Base-by-base conservation (phyloP, 1,140 invertebrate species). In the Bombus impatiens region DNA sequence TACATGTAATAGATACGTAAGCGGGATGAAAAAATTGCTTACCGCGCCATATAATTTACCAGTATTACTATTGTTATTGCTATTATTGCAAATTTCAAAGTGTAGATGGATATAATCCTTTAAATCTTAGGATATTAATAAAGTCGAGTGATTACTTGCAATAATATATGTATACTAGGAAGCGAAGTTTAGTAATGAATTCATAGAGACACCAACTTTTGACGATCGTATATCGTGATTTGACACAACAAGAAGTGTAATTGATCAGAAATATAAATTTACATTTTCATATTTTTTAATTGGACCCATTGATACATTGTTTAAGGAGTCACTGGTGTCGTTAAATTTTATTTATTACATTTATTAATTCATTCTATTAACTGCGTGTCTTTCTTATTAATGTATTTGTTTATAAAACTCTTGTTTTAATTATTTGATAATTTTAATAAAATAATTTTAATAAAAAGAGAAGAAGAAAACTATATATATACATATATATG, bases 31-130 rank as follows among this genome's bases (percentile, higher is more conserved):
- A 89, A 86, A 70, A 88, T 86, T 89, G 91, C 92, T 93, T 93
- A 91, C 87, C 88, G 91, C 91, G 93, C 94, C 94, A 95, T 95
- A 95, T 93, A 87, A 94, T 94, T 94, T 94, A 94, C 91, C 93
- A 95, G 94, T 95, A 95, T 95, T 95, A 95, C 88, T 94, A 94
- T 90, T 90, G 88, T 92, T 93, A 93, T 92, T 91, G 85, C 77
- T 90, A 92, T 84, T 87, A 83, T 92, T 90, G 70, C 86, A 88
- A 87, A 87, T 68, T 90, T 87, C 85, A 82, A 89, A 88, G 35
- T 72, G 81, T 88, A 91, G 84, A 28, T 62, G 72, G 74, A 89
- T 85, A 67, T 91, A 89, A 91, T 85, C 80, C 87, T 86, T 88
- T 68, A 90, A 87, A 44, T 77, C 57, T 86, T 91, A 90, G 72